Evolutionary conservation across 1,140 invertebrate species (phyloP).

Genomic region (Hyles euphorbiae): DNA sequence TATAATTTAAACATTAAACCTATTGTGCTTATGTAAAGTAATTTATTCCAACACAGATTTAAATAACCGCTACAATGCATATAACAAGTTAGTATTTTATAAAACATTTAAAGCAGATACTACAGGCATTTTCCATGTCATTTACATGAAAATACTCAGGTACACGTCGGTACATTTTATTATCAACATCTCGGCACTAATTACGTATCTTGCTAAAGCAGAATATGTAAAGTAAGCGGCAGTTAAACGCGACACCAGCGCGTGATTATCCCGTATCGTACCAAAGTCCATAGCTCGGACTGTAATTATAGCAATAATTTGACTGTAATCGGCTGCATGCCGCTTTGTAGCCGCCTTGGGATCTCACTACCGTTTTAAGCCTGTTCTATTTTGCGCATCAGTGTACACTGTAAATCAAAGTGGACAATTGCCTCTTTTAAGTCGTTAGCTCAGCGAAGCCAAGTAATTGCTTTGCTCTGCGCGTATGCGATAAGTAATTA

Average conservation of each 20-base stretch:
- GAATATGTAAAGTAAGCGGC: slow-evolving; percentile 23
- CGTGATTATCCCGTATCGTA: slow-evolving; percentile 52
- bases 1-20: too few species aligned
- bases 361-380: slow-evolving; percentile 62
- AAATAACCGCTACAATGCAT: too few species aligned
- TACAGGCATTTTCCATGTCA: too few species aligned
- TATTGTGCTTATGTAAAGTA: too few species aligned
- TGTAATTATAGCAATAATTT: slow-evolving; percentile 71
- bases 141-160: too few species aligned
- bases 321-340: slow-evolving; percentile 61
- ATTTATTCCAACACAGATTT: too few species aligned
- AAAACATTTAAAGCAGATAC: too few species aligned
- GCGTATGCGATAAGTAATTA: not conserved
- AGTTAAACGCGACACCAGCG: slow-evolving; percentile 39
- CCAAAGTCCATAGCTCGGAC: slow-evolving; percentile 27
- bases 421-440: slow-evolving; percentile 50
- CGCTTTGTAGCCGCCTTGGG: slow-evolving; percentile 65
- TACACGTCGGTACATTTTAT: too few species aligned
- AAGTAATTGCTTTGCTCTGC: slow-evolving; percentile 13
- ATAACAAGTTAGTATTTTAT: too few species aligned
- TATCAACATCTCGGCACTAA: too few species aligned
- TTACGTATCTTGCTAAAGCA: not conserved
- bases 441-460: slow-evolving; percentile 40
- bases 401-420: slow-evolving; percentile 60
- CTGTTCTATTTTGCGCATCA: slow-evolving; percentile 60